These are phyloP conservation scores for Oncorhynchus kisutch DNA, from an alignment of 2,113 vertebrate species.

Conservation along the genomic window DNA sequence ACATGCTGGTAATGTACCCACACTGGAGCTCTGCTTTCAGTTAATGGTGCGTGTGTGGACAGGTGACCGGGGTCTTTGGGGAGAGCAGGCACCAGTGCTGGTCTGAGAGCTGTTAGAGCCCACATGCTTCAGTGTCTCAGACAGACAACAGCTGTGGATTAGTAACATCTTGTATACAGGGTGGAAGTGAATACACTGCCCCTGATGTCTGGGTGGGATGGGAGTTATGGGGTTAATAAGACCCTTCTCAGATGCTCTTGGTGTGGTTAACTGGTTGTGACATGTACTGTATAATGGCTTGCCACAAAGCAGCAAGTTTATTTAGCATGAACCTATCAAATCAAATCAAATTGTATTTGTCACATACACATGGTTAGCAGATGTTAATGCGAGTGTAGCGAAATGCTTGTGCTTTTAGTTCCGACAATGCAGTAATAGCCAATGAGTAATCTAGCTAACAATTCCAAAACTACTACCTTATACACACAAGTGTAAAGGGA, in stretches of 20 bases:
- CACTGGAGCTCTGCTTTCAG: not conserved
- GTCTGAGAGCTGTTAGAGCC: not conserved
- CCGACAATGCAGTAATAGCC: too few relatives aligned
- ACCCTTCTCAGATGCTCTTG: not conserved
- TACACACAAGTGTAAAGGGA: too few relatives aligned
- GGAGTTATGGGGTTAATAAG: not conserved
- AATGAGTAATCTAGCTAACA: too few relatives aligned
- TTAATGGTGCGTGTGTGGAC: not conserved
- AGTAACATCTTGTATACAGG: not conserved
- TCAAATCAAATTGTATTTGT: too few relatives aligned
- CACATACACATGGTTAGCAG: too few relatives aligned
- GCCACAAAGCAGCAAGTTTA: not conserved
- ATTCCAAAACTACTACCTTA: too few relatives aligned
- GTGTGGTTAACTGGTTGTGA: not conserved
- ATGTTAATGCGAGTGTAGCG: too few relatives aligned
- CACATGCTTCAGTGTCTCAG: not conserved
- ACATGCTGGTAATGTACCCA: not conserved
- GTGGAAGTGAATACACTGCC: not conserved
- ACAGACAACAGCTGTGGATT: not conserved
- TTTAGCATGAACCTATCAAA: not conserved
- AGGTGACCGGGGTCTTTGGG: not conserved
- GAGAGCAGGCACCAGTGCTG: too few relatives aligned
- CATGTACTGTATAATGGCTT: not conserved
- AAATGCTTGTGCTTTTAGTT: too few relatives aligned
- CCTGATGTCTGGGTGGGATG: not conserved